These are phyloP conservation scores for Mimas tiliae DNA, from an alignment of 2,888 invertebrate genomes.

Conservation along the genomic window DNA sequence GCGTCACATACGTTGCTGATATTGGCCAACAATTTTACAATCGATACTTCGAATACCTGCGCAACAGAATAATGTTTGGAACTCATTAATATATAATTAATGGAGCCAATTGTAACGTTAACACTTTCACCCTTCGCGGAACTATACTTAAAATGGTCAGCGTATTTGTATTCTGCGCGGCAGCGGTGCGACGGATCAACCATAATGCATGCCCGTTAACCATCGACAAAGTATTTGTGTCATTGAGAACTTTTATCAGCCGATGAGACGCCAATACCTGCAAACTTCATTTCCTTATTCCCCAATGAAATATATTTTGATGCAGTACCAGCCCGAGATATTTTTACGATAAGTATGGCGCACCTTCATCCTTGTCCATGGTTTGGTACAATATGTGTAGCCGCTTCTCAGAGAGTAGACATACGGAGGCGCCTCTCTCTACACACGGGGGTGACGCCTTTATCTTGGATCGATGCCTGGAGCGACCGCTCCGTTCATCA, in stretches of 20 bases:
- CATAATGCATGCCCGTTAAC: slow-evolving; percentile 62
- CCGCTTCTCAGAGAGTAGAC: too few species aligned
- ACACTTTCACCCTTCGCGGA: slow-evolving; percentile 68
- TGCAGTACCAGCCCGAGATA: too few species aligned
- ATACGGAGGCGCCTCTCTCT: too few species aligned
- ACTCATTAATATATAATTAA: slow-evolving; percentile 57
- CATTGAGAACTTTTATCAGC: slow-evolving; percentile 34
- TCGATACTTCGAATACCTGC: slow-evolving; percentile 22
- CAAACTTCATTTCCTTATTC: slow-evolving; percentile 25
- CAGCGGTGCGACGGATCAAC: slow-evolving; percentile 56
- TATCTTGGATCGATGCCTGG: too few species aligned
- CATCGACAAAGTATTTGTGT: slow-evolving; percentile 54
- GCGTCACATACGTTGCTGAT: slow-evolving; percentile 3
- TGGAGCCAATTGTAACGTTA: slow-evolving; percentile 47
- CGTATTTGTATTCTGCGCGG: slow-evolving; percentile 62
- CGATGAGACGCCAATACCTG: slow-evolving; percentile 8
- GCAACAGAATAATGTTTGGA: slow-evolving; percentile 34
- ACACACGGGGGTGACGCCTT: too few species aligned
- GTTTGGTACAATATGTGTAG: too few species aligned
- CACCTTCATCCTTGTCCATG: too few species aligned
- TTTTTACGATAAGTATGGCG: too few species aligned
- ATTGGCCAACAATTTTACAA: slow-evolving; percentile 24
- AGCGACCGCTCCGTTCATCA: too few species aligned
- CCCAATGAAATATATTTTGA: background rate
- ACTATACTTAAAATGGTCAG: slow-evolving; percentile 53